A percentile compares a stretch with the other conserved stretches of the same genome.
Conservation (phyloP, 2,797 vertebrate species). For the Hippoglossus hippoglossus region DNA sequence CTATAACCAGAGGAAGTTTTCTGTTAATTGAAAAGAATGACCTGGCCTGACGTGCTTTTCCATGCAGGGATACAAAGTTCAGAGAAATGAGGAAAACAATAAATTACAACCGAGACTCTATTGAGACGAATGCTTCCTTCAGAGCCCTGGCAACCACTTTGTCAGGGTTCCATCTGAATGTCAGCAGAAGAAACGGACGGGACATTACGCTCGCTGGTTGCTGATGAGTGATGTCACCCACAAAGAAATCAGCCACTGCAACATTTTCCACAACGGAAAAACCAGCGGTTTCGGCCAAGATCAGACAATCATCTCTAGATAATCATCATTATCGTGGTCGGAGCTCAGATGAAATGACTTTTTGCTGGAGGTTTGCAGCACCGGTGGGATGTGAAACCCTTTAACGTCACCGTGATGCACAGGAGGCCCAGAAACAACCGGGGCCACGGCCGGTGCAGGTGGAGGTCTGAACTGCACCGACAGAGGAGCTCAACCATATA, state of each 20-base stretch:
- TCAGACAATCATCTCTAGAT: conserved; percentile 3
- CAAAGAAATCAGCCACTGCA: conserved; percentile 14
- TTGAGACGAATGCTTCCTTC: conserved; percentile 7
- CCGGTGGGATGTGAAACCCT: too few relatives aligned
- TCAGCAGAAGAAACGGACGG: conserved; percentile 16
- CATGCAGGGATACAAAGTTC: neutral
- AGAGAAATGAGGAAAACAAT: neutral
- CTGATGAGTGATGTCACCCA: conserved; percentile 46
- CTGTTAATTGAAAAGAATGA: neutral
- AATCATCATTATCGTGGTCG: conserved; percentile 48
- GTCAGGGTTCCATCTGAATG: conserved; percentile 8
- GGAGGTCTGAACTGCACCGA: conserved; percentile 38
- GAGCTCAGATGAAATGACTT: conserved; percentile 31
- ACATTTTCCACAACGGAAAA: conserved; percentile 45
- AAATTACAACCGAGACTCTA: neutral
- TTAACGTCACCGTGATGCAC: conserved; percentile 30
- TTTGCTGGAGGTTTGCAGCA: neutral
- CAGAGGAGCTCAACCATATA: conserved; percentile 35
- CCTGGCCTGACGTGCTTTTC: neutral
- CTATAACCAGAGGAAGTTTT: neutral
- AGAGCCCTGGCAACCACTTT: conserved; percentile 12
- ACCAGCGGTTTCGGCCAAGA: conserved; percentile 3
- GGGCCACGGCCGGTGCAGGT: conserved; percentile 68
- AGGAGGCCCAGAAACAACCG: conserved; percentile 42
- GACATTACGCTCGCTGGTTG: neutral